These are phyloP conservation scores for Rhabdornis inornatus DNA, from an alignment of 2,113 vertebrate genomes.

Conservation along the genomic window DNA sequence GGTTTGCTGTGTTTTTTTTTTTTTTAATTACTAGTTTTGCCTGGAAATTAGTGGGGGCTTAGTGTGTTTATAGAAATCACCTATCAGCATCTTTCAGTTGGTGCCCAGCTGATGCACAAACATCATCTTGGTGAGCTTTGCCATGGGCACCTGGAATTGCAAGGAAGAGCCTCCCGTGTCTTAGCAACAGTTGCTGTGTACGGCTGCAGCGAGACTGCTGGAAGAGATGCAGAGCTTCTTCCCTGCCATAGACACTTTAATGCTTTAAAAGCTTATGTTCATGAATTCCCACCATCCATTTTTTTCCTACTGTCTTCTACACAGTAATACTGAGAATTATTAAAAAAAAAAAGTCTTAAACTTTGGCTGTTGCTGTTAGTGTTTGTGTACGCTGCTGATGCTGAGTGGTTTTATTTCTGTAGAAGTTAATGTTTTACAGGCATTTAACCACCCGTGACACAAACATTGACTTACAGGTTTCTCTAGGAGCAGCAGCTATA, in stretches of 20 bases:
- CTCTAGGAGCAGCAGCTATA: not conserved
- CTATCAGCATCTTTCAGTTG: not conserved
- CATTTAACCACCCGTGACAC: not conserved
- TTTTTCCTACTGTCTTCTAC: not conserved
- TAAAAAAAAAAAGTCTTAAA: not conserved
- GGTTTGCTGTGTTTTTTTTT: fast-evolving
- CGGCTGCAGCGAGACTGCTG: fast-evolving
- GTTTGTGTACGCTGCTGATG: not conserved
- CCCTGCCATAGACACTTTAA: not conserved
- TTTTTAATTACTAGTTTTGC: not conserved
- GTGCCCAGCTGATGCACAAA: not conserved
- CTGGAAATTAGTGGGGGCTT: not conserved
- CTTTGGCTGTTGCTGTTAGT: not conserved
- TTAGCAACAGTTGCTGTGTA: not conserved
- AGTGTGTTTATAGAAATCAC: not conserved
- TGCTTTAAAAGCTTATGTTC: not conserved
- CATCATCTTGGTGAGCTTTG: not conserved
- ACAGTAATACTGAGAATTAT: not conserved
- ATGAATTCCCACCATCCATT: not conserved
- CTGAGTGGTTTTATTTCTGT: not conserved
- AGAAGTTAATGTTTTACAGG: not conserved
- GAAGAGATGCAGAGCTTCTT: not conserved
- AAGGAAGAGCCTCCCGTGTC: fast-evolving
- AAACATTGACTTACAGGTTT: not conserved
- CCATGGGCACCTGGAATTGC: not conserved